These are phyloP conservation scores for Calliphora vomitoria DNA, from an alignment of 2,888 invertebrate genomes.

Conservation along the genomic window DNA sequence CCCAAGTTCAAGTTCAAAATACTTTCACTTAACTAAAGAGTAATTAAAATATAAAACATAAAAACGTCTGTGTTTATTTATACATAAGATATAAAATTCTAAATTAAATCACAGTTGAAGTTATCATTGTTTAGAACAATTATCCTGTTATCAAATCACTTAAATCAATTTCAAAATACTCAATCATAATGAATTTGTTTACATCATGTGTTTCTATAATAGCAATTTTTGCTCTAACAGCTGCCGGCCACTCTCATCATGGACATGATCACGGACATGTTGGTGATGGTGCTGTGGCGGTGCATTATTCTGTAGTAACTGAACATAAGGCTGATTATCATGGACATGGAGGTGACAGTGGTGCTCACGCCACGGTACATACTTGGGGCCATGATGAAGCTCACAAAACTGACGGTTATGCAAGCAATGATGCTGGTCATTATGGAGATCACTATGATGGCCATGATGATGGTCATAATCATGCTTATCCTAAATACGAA, in stretches of 20 bases:
- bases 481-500: slow-evolving; percentile 42
- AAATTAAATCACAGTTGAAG: neutral
- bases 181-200: neutral
- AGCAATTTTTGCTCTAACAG: neutral
- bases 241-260: neutral
- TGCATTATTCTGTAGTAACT: slow-evolving; percentile 1
- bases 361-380: neutral
- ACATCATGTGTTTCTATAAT: no score
- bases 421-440: neutral
- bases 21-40: neutral
- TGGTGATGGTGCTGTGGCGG: neutral
- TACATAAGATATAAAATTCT: neutral
- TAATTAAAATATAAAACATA: no score
- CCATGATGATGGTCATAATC: neutral
- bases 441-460: neutral
- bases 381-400: neutral
- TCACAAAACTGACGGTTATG: neutral
- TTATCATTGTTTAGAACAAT: neutral
- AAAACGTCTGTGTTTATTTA: no score
- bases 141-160: neutral
- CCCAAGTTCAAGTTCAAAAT: slow-evolving; percentile 19
- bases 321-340: neutral
- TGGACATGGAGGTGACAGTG: neutral
- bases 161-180: neutral
- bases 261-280: no score